Conservation (phyloP, 2,888 invertebrate species). For the Cantharis flavilabris region DNA sequence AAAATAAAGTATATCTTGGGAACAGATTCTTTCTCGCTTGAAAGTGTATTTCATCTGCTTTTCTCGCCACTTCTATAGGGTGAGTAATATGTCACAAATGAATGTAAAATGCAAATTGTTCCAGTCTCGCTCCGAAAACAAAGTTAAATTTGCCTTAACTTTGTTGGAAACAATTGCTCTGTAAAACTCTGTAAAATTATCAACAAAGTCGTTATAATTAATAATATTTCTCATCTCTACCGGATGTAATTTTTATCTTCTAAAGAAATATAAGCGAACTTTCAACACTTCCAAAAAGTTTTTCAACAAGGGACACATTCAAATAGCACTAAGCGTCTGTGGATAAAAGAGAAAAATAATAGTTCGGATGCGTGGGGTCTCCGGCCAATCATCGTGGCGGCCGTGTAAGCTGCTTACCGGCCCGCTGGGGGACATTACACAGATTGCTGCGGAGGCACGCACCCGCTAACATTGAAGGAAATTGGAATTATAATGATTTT, state of each 20-base stretch:
- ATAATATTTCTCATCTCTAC: conserved; percentile 34
- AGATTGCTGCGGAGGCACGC: conserved; percentile 49
- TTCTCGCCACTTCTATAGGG: conserved; percentile 5
- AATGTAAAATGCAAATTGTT: conserved; percentile 23
- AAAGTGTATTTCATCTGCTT: conserved; percentile 12
- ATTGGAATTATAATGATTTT: conserved; percentile 42
- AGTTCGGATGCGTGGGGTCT: conserved; percentile 44
- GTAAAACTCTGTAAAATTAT: conserved; percentile 30
- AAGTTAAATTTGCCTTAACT: conserved; percentile 33
- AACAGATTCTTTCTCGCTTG: conserved; percentile 13
- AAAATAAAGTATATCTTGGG: conserved; percentile 7
- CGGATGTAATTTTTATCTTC: conserved; percentile 35
- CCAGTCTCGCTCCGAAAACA: conserved; percentile 17
- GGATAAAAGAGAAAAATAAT: conserved; percentile 46
- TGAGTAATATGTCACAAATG: conserved; percentile 11
- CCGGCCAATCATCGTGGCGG: conserved; percentile 49
- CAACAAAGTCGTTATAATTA: conserved; percentile 34
- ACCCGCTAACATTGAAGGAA: conserved; percentile 37
- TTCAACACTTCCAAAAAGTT: conserved; percentile 40
- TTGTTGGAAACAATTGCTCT: conserved; percentile 35
- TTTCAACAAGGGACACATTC: conserved; percentile 46
- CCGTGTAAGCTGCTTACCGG: conserved; percentile 51
- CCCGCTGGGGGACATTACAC: conserved; percentile 52
- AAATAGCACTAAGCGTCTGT: conserved; percentile 48
- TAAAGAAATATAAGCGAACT: conserved; percentile 36